Conservation (phyloP, 2,888 invertebrate species). For the Shargacucullia verbasci region DNA sequence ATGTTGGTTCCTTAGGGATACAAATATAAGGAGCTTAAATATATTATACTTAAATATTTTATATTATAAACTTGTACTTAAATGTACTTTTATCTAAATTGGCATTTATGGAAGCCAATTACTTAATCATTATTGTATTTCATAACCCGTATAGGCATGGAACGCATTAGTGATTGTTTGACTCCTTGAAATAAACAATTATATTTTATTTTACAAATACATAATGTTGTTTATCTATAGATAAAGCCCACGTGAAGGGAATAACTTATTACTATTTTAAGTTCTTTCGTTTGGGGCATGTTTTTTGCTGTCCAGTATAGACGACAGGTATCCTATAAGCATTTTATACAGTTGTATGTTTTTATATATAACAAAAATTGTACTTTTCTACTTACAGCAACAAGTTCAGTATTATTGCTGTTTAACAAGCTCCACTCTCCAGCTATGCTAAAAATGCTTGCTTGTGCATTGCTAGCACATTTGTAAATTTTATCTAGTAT, state of each 20-base stretch:
- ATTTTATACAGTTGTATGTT: constrained; percentile 15
- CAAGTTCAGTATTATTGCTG: constrained; percentile 34
- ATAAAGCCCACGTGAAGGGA: constrained; percentile 9
- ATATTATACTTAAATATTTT: constrained; percentile 20
- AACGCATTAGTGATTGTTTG: constrained; percentile 13
- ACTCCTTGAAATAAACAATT: constrained; percentile 25
- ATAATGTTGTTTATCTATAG: constrained; percentile 3
- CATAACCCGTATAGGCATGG: constrained; percentile 18
- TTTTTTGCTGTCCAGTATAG: constrained; percentile 6
- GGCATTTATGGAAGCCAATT: constrained; percentile 26
- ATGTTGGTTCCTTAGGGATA: constrained; percentile 20
- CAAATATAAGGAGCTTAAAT: constrained; percentile 12
- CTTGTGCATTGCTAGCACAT: constrained; percentile 43
- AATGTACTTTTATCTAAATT: constrained; percentile 37
- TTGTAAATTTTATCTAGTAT: neutral
- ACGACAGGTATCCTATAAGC: constrained; percentile 25
- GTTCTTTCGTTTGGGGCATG: constrained; percentile 18
- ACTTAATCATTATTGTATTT: constrained; percentile 22
- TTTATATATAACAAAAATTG: constrained; percentile 36
- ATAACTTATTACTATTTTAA: constrained; percentile 3
- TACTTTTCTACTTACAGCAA: constrained; percentile 39
- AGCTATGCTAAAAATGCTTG: constrained; percentile 37
- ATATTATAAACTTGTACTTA: constrained; percentile 1
- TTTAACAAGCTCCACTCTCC: constrained; percentile 16
- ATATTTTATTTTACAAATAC: constrained; percentile 20